Conservation (phyloP, 2,888 invertebrate species). For the Eupithecia tripunctaria region DNA sequence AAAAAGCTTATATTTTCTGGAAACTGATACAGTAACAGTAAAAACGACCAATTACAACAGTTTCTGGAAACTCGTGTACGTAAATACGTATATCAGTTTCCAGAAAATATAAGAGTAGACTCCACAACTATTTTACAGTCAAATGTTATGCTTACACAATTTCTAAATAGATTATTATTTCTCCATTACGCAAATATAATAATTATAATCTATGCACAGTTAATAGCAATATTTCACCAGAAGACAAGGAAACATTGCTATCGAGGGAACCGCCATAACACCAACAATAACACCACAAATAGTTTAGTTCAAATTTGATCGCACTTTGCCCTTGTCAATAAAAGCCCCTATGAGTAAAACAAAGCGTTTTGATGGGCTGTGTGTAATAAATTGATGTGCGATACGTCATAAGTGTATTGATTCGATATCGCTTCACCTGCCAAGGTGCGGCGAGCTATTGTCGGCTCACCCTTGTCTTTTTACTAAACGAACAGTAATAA, state of each 20-base stretch:
- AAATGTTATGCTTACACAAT: no score
- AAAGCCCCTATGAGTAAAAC: constrained; percentile 26
- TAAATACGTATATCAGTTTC: no score
- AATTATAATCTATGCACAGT: not conserved
- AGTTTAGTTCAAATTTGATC: not conserved
- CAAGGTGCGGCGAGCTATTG: constrained; percentile 34
- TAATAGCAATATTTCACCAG: not conserved
- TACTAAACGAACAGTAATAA: not conserved
- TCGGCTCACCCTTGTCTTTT: constrained; percentile 16
- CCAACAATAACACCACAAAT: not conserved
- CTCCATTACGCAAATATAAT: not conserved
- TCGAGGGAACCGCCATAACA: not conserved
- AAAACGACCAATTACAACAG: no score
- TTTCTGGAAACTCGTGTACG: no score
- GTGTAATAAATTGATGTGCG: constrained; percentile 45
- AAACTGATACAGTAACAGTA: no score
- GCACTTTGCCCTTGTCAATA: constrained; percentile 23
- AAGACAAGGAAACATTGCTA: not conserved
- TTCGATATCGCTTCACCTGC: constrained; percentile 48
- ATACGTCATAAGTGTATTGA: constrained; percentile 55
- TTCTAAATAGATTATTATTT: no score
- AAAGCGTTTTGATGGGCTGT: constrained; percentile 21
- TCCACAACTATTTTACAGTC: no score
- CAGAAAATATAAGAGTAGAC: no score
- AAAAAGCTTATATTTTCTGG: no score